These are phyloP conservation scores for Eupithecia subfuscata DNA, from an alignment of 2,888 invertebrate species.

Conservation along the genomic window DNA sequence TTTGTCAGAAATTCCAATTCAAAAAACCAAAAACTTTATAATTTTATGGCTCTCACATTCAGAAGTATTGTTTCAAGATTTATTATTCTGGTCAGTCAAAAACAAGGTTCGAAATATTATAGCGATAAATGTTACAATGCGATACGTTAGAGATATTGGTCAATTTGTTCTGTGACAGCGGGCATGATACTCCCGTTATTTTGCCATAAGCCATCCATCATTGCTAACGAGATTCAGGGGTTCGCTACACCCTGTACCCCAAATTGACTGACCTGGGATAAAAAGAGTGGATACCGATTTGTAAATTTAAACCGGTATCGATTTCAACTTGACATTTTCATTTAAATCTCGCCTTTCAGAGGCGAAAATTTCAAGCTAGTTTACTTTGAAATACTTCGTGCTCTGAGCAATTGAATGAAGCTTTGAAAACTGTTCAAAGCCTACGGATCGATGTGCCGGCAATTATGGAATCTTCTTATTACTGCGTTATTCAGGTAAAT, in stretches of 20 bases:
- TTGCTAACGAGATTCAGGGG: constrained; percentile 60
- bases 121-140: constrained; percentile 45
- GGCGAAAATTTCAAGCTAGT: not conserved
- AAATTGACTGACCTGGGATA: constrained; percentile 26
- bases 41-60: not conserved
- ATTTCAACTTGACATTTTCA: constrained; percentile 54
- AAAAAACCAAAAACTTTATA: not conserved
- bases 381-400: not conserved
- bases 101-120: constrained; percentile 29
- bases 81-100: constrained; percentile 14
- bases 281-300: constrained; percentile 36
- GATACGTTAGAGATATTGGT: constrained; percentile 48
- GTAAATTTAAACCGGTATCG: constrained; percentile 47
- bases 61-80: not conserved
- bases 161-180: constrained; percentile 54
- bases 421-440: constrained; percentile 1
- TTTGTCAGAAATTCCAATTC: not conserved
- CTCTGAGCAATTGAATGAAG: constrained; percentile 5
- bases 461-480: constrained; percentile 9
- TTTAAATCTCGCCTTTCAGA: constrained; percentile 16
- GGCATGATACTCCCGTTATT: constrained; percentile 46
- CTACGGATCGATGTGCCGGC: not conserved
- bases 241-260: constrained; percentile 20
- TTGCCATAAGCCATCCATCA: constrained; percentile 59
- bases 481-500: not conserved